Evolutionary conservation across 2,113 vertebrate genomes (phyloP).

Genomic region (Erinaceus europaeus): DNA sequence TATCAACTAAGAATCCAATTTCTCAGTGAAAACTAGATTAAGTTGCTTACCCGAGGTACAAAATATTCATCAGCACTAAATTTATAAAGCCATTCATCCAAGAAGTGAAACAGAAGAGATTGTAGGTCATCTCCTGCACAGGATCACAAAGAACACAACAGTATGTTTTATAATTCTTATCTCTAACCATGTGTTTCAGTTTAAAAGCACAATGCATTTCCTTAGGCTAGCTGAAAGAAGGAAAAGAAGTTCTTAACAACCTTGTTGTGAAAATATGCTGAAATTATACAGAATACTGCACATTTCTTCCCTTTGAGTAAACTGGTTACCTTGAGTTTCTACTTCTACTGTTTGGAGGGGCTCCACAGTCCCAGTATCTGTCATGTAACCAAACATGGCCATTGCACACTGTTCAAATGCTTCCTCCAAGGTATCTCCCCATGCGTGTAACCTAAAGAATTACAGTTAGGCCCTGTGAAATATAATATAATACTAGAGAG

Average conservation of each 20-base stretch:
- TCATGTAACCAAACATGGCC: slow-evolving; percentile 99
- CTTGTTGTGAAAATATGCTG: neutral
- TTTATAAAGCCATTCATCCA: slow-evolving; percentile 97
- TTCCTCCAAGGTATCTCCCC: slow-evolving; percentile 94
- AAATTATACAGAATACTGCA: neutral
- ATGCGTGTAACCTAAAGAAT: slow-evolving; percentile 91
- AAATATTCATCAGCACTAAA: slow-evolving; percentile 95
- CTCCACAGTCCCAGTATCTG: slow-evolving; percentile 94
- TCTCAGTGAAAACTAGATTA: neutral
- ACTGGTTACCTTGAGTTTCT: slow-evolving; percentile 88
- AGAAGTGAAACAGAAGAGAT: slow-evolving; percentile 95
- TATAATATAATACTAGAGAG: neutral
- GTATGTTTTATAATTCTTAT: neutral
- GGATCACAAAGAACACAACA: slow-evolving; percentile 38
- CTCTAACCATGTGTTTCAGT: neutral
- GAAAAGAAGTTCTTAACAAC: neutral
- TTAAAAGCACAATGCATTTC: slow-evolving; percentile 13
- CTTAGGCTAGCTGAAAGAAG: slow-evolving; percentile 6
- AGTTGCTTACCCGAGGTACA: slow-evolving; percentile 91
- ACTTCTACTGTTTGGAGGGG: slow-evolving; percentile 90
- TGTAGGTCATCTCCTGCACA: slow-evolving; percentile 91
- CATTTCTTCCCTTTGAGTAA: neutral
- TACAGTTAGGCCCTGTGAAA: neutral
- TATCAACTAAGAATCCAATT: slow-evolving; percentile 33
- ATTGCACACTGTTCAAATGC: slow-evolving; percentile 97